phyloP scores from a whole-genome alignment of 2,113 vertebrate genomes.

The Ceyx margarethae region DNA sequence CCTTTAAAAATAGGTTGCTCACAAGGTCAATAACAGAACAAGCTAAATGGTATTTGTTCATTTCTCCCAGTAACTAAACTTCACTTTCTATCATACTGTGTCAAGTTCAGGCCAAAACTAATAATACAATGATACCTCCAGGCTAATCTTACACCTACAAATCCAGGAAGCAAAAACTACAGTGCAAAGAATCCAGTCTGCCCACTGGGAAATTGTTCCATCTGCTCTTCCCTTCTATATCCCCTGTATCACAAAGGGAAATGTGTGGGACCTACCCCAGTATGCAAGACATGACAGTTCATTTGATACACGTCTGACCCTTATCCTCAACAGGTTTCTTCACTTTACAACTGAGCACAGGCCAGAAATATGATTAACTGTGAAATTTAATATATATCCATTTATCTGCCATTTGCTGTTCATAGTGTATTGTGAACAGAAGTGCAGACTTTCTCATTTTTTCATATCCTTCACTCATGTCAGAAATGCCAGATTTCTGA shows the following conservation, averaged over 20 bases:
- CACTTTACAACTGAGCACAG: background rate
- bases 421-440: background rate
- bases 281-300: background rate
- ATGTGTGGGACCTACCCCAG: background rate
- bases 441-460: background rate
- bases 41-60: background rate
- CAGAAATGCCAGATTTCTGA: conserved; percentile 34
- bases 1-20: background rate
- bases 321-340: background rate
- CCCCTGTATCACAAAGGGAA: background rate
- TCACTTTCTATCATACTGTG: background rate
- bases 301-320: background rate
- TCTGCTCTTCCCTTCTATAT: background rate
- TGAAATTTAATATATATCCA: background rate
- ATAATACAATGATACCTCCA: background rate
- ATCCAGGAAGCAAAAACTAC: background rate
- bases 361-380: conserved; percentile 17
- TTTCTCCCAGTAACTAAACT: background rate
- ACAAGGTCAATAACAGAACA: background rate
- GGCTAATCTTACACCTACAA: background rate
- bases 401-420: conserved; percentile 7
- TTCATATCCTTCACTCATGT: background rate
- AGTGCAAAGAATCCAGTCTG: background rate
- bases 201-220: background rate
- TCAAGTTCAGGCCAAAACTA: background rate